Base-by-base conservation (phyloP, 92 coral and sea anemone genomes). In the Phenganax subtilis region DNA sequence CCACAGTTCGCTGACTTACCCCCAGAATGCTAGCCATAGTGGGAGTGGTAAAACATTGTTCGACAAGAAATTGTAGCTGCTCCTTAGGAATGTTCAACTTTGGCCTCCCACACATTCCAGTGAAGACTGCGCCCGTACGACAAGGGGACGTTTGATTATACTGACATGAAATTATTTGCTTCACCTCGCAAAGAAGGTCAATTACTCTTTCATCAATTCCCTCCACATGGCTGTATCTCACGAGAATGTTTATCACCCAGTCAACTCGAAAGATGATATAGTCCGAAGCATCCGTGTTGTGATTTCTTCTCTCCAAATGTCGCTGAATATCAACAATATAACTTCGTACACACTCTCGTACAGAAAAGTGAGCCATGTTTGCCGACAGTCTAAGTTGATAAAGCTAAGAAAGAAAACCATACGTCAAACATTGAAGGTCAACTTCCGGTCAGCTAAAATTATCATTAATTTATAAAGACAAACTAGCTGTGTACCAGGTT, bases 1-100 rank as follows among this genome's bases (percentile, higher is more conserved):
- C 87, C 65, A 85, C 81, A 85, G 84, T 76, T 85, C 87, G 88
- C 59, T 51, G 71, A 81, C 85, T 86, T 55, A 81, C 88, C 73
- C 85, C 82, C 77, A 74, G 85, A 68, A 86, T 81, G 51, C 70
- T 25, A 76, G 89, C 89, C 69, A 86, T 68, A 81, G 85, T 60
- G 56, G 82, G 85, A 75, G 72, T 75, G 71, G 29, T 73, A 83
- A 82, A 82, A 5, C 80, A 58, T 75, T 87, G 89, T 62, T 82
- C 89, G 14, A 76, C 52, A 67, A 80, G 82, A 60, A 85, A 85
- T 72, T 72, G 72, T 37, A 85, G 65, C 63, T 85, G 88, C 66
- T 86, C 88, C 75, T 87, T 82, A 3, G 89, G 81, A 57, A 80
- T 66, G 61, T 82, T 87, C 47, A 82, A 87, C 80, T 76, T 87